phyloP scores from a whole-genome alignment of 2,113 vertebrate species.

The Psilopsiagon aurifrons region DNA sequence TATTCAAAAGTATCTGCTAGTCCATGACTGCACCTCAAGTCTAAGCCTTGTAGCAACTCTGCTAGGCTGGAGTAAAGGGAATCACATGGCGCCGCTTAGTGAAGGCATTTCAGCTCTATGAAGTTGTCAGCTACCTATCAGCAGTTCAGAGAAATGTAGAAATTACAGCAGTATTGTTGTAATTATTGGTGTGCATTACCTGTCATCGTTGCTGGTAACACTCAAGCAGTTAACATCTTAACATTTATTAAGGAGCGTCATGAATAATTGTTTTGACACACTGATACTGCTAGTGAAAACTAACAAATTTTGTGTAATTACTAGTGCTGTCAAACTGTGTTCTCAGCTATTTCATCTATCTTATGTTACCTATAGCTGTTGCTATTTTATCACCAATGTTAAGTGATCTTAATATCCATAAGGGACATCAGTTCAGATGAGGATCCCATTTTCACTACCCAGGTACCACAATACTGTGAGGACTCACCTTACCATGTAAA shows the following conservation, averaged over 20 bases:
- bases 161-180: background rate
- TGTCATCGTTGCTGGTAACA: background rate
- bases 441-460: background rate
- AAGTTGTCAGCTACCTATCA: background rate
- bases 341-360: background rate
- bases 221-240: background rate
- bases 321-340: background rate
- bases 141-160: background rate
- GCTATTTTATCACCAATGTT: background rate
- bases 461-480: background rate
- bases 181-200: background rate
- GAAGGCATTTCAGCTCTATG: background rate
- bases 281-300: background rate
- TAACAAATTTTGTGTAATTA: background rate
- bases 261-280: background rate
- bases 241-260: background rate
- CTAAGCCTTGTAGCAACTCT: background rate
- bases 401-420: background rate
- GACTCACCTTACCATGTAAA: fast-evolving
- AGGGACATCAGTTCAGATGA: background rate
- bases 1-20: conserved; percentile 13
- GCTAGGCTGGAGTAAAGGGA: background rate
- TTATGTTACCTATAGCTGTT: background rate
- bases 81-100: background rate
- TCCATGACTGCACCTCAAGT: background rate